These are phyloP conservation scores for Calameuta pallipes DNA, from an alignment of 2,888 invertebrate species.

Conservation along the genomic window DNA sequence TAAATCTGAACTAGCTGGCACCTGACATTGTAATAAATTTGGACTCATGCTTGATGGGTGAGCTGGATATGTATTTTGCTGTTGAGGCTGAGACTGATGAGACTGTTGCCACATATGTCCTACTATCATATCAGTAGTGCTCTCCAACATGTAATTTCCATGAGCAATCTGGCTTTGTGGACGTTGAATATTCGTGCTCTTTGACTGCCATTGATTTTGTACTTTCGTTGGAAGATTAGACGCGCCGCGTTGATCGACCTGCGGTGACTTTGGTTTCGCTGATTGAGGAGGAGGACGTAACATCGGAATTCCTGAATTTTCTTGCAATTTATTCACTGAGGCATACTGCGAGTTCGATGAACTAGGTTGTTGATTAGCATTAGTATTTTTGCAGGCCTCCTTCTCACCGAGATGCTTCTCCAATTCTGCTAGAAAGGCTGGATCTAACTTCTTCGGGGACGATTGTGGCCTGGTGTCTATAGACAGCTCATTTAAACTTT, in stretches of 20 bases:
- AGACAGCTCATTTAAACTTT: slow-evolving; percentile 47
- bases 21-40: slow-evolving; percentile 7
- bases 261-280: slow-evolving; percentile 55
- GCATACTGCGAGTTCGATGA: slow-evolving; percentile 28
- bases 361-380: slow-evolving; percentile 53
- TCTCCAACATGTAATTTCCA: slow-evolving; percentile 38
- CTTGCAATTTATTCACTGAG: slow-evolving; percentile 39
- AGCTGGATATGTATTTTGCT: slow-evolving; percentile 25
- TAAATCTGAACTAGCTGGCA: slow-evolving; percentile 24
- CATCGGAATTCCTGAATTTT: slow-evolving; percentile 61
- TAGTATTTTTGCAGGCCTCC: slow-evolving; percentile 65
- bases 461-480: slow-evolving; percentile 40
- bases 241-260: slow-evolving; percentile 39
- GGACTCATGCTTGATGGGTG: not conserved
- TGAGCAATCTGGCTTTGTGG: slow-evolving; percentile 43
- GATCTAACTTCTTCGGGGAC: slow-evolving; percentile 68
- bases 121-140: slow-evolving; percentile 51
- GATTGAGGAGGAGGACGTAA: slow-evolving; percentile 68
- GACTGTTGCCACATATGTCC: slow-evolving; percentile 59
- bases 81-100: slow-evolving; percentile 33
- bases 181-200: slow-evolving; percentile 52
- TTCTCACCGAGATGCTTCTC: slow-evolving; percentile 73
- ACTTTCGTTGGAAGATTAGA: slow-evolving; percentile 56
- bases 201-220: slow-evolving; percentile 59
- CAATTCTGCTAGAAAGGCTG: slow-evolving; percentile 73